phyloP scores from a whole-genome alignment of 1,140 invertebrate species.

The Anoplophora glabripennis region DNA sequence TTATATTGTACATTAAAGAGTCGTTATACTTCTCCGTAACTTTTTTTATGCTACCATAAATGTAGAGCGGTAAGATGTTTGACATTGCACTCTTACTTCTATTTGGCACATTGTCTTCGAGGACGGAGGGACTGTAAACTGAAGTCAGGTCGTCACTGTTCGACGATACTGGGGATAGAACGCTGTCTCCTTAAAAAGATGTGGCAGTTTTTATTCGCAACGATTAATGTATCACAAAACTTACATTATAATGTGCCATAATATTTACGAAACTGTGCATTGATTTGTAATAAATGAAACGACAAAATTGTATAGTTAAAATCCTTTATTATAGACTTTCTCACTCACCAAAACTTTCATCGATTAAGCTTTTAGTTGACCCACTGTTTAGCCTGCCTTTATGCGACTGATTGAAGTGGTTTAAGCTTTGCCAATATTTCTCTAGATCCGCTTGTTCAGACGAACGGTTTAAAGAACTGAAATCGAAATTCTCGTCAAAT shows the following conservation, averaged over 20 bases:
- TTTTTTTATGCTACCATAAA: slow-evolving; percentile 34
- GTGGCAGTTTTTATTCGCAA: background rate
- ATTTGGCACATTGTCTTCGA: slow-evolving; percentile 24
- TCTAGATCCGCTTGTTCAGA: slow-evolving; percentile 28
- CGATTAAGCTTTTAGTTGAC: slow-evolving; percentile 19
- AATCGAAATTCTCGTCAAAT: slow-evolving; percentile 23
- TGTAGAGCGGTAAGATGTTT: slow-evolving; percentile 31
- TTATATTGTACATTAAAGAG: slow-evolving; percentile 14
- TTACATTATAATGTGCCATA: background rate
- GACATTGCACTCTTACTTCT: slow-evolving; percentile 40
- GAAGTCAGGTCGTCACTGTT: slow-evolving; percentile 2
- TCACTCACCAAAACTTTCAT: slow-evolving; percentile 15
- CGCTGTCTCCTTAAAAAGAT: slow-evolving; percentile 6
- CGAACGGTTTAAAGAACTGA: slow-evolving; percentile 17
- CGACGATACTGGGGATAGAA: slow-evolving; percentile 17
- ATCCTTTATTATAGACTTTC: background rate
- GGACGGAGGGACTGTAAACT: slow-evolving; percentile 24
- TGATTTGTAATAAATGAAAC: slow-evolving; percentile 11
- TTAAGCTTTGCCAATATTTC: slow-evolving; percentile 40
- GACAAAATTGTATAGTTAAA: slow-evolving; percentile 7
- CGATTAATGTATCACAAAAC: background rate
- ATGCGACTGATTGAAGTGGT: slow-evolving; percentile 37
- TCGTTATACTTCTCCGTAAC: slow-evolving; percentile 20
- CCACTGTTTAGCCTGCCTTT: slow-evolving; percentile 40
- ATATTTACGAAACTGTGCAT: background rate